Evolutionary conservation across 1,140 invertebrate genomes (phyloP).

Genomic region (Ceratosolen fusciceps): DNA sequence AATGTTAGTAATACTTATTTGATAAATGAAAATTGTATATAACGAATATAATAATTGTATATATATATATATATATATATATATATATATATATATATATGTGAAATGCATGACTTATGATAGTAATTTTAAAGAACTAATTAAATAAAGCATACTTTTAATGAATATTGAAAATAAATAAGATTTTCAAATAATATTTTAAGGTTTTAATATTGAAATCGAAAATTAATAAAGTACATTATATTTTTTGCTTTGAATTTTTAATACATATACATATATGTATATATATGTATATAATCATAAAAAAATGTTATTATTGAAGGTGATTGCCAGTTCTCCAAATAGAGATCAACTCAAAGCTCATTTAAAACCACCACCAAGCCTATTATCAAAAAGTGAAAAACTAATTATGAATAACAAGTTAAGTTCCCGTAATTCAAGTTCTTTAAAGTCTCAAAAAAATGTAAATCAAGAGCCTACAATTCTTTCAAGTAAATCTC

Average conservation of each 20-base stretch:
- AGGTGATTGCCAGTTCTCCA: conserved; percentile 88
- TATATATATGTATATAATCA: not conserved
- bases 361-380: conserved; percentile 86
- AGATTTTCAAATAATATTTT: not conserved
- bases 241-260: no score
- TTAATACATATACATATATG: no score
- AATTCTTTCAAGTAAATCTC: conserved; percentile 61
- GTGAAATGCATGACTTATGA: no score
- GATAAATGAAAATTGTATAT: no score
- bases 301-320: conserved; percentile 21
- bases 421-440: conserved; percentile 4
- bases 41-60: no score
- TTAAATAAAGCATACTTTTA: no score
- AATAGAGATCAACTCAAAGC: conserved; percentile 89
- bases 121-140: no score
- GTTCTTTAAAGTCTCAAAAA: conserved; percentile 1
- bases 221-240: not conserved
- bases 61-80: no score
- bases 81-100: no score
- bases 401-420: conserved; percentile 63
- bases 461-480: not conserved
- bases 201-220: not conserved
- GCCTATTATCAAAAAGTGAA: conserved; percentile 74
- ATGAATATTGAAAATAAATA: no score
- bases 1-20: no score